These are phyloP conservation scores for Scaptomyza pallida DNA, from an alignment of 1,140 invertebrate genomes.

Conservation along the genomic window DNA sequence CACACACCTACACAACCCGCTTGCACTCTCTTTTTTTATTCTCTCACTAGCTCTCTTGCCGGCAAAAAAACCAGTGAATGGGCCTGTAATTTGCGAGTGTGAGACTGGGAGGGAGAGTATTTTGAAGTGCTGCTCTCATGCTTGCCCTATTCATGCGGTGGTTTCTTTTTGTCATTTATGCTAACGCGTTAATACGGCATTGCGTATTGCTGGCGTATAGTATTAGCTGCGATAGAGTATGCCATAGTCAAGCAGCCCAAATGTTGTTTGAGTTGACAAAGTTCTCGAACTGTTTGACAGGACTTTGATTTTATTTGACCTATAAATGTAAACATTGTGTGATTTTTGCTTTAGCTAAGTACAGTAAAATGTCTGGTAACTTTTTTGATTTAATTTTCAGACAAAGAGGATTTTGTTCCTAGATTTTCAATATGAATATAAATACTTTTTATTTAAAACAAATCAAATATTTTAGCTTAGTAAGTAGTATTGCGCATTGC, in stretches of 20 bases:
- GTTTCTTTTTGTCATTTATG: not conserved
- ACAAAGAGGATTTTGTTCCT: too few species aligned
- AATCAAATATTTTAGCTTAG: too few species aligned
- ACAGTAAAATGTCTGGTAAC: too few species aligned
- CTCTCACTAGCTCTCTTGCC: slow-evolving; percentile 14
- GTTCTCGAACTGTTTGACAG: not conserved
- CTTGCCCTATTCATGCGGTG: slow-evolving; percentile 3
- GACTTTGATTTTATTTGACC: not conserved
- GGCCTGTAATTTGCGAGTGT: slow-evolving; percentile 2
- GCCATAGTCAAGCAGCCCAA: not conserved
- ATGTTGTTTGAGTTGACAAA: not conserved
- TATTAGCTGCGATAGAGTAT: not conserved
- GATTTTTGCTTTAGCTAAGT: not conserved
- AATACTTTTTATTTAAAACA: not conserved
- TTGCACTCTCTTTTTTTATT: not conserved
- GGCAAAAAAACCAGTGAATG: slow-evolving; percentile 37
- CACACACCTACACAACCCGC: slow-evolving; percentile 26
- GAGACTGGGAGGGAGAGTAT: slow-evolving; percentile 1
- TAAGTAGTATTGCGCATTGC: slow-evolving; percentile 1
- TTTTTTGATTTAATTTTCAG: too few species aligned
- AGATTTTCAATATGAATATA: too few species aligned
- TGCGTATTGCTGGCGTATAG: too few species aligned
- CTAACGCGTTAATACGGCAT: not conserved
- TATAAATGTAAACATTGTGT: not conserved
- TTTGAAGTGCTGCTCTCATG: slow-evolving; percentile 10